Evolutionary conservation across 2,113 vertebrate genomes (phyloP).

Genomic region (Glaucomys volans): DNA sequence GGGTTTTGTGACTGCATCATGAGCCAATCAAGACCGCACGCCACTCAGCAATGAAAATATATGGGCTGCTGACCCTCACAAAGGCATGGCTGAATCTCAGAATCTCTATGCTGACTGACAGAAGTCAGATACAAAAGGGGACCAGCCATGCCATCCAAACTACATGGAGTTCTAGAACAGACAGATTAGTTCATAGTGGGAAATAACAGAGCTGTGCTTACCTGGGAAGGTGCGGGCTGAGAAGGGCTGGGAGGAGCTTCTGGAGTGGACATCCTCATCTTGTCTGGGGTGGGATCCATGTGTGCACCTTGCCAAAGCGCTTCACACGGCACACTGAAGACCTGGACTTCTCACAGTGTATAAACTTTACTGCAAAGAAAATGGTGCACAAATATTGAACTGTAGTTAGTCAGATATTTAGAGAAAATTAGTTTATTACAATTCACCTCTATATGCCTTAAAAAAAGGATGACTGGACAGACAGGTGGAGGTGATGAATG

Average conservation of each 20-base stretch:
- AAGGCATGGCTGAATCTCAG: not conserved
- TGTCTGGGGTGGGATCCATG: fast-evolving
- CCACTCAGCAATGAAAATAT: no score
- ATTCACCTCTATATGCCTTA: not conserved
- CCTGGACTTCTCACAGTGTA: not conserved
- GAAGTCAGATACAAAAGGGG: not conserved
- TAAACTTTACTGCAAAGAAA: not conserved
- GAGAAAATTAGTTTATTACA: not conserved
- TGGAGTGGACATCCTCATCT: no score
- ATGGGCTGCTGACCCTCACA: fast-evolving
- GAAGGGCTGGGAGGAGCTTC: not conserved
- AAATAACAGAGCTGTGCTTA: not conserved
- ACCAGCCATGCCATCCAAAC: fast-evolving
- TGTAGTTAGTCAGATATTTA: not conserved
- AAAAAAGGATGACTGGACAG: not conserved
- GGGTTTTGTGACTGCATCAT: no score
- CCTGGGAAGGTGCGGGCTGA: not conserved
- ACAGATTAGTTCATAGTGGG: no score
- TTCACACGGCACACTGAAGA: no score
- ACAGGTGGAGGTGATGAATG: not conserved
- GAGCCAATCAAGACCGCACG: no score
- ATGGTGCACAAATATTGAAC: not conserved
- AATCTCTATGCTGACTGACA: not conserved
- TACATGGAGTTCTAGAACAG: not conserved
- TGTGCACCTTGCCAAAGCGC: no score